Conservation (phyloP, 2,797 vertebrate species). For the Emys orbicularis region DNA sequence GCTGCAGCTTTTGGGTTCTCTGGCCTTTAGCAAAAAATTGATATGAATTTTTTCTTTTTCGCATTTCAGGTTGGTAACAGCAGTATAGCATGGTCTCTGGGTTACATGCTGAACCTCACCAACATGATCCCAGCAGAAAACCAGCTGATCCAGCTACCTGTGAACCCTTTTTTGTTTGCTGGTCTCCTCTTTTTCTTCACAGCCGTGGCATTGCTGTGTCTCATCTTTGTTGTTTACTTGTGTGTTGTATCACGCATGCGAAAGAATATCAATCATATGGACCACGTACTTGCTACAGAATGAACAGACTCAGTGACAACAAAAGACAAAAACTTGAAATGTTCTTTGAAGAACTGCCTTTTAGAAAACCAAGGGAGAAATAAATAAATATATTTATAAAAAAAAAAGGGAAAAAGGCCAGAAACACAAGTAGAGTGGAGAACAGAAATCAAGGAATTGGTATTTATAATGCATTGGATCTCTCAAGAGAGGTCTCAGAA, state of each 20-base stretch:
- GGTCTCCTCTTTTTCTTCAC: slow-evolving; percentile 90
- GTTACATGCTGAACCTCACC: slow-evolving; percentile 94
- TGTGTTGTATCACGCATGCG: slow-evolving; percentile 72
- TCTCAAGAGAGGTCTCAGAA: slow-evolving; percentile 17
- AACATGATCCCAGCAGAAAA: slow-evolving; percentile 96
- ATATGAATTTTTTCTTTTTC: neutral
- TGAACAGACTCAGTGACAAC: slow-evolving; percentile 11
- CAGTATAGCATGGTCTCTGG: slow-evolving; percentile 94
- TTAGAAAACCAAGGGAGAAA: neutral
- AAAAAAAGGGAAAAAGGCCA: neutral
- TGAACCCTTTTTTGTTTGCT: slow-evolving; percentile 85
- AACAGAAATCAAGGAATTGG: neutral
- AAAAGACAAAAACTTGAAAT: neutral
- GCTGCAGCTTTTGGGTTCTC: neutral
- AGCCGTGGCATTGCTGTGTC: slow-evolving; percentile 83
- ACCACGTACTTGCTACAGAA: slow-evolving; percentile 65
- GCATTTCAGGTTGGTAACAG: slow-evolving; percentile 87
- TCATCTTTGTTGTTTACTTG: slow-evolving; percentile 83
- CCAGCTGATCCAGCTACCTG: slow-evolving; percentile 83
- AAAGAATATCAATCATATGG: neutral
- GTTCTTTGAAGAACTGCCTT: neutral
- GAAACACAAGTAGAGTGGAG: neutral
- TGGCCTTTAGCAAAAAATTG: neutral
- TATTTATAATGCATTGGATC: neutral
- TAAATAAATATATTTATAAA: neutral